These are phyloP conservation scores for Antennarius striatus DNA, from an alignment of 2,113 vertebrate genomes.

Conservation along the genomic window DNA sequence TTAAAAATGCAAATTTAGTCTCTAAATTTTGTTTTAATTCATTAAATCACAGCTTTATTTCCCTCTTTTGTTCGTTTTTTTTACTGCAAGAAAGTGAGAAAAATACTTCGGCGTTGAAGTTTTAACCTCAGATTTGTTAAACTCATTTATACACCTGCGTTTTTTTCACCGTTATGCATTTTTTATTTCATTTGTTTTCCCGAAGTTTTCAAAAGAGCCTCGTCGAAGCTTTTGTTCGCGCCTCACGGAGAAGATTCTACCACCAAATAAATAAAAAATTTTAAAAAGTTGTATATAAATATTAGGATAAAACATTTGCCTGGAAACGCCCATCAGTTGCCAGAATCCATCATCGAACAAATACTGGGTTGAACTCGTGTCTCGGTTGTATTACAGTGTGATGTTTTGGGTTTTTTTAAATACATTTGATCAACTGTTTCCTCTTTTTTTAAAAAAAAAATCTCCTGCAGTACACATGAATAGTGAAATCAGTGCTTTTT, in stretches of 20 bases:
- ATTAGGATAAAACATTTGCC: conserved; percentile 56
- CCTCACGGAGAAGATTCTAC: conserved; percentile 38
- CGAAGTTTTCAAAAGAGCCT: conserved; percentile 63
- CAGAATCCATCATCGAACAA: conserved; percentile 63
- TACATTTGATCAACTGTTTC: conserved; percentile 52
- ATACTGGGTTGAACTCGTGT: conserved; percentile 53
- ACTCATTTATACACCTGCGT: background rate
- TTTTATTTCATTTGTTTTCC: conserved; percentile 21
- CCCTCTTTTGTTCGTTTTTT: conserved; percentile 26
- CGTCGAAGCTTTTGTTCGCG: conserved; percentile 24
- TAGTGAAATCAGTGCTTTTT: conserved; percentile 74
- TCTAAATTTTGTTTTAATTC: conserved; percentile 18
- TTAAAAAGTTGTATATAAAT: conserved; percentile 75
- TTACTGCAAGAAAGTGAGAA: conserved; percentile 19
- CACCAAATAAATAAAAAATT: background rate
- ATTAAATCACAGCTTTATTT: conserved; percentile 25
- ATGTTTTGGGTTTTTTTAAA: conserved; percentile 61
- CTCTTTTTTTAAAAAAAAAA: conserved; percentile 38
- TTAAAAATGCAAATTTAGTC: conserved; percentile 19
- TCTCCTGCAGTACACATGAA: conserved; percentile 67
- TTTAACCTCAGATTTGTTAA: conserved; percentile 24
- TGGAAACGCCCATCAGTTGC: conserved; percentile 46
- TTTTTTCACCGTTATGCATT: conserved; percentile 6
- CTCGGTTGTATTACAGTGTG: conserved; percentile 55
- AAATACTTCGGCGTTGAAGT: conserved; percentile 22